Evolutionary conservation across 2,888 invertebrate genomes (phyloP), one percentile per base, ranked within the genome.

Genomic region (Anorthoa munda): DNA sequence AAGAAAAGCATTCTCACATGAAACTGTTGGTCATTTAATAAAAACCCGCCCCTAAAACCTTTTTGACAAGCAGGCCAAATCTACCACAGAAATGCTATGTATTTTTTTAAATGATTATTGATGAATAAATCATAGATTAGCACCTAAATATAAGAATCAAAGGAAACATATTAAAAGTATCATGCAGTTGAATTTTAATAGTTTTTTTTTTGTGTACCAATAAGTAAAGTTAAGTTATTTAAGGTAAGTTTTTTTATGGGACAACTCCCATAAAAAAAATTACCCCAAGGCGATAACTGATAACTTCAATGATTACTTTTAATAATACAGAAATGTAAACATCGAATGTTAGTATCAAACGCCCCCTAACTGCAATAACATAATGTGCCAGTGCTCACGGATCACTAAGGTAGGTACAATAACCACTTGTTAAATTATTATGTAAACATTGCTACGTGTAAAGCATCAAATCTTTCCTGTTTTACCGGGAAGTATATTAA

Each of bases 361-460:
- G 76, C 82, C 77, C 79, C 69, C 64, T 39, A 18, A 56, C 50
- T 45, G 12, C n/a, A 71, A 39, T 61, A 45, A 31, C 18, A 53
- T 46, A 59, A 1, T 12, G n/a, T 31, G 53, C n/a, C 45, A 76
- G 51, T 48, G 46, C 11, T 15, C 26, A 39, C 51, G 56, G 18
- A 64, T 9, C 23, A 45, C 18, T 31, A n/a, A 18, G n/a, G 12
- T 56, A 18, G n/a, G 12, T 56, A 56, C 26, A 31, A 1, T 59
- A 70, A 51, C 51, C 61, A 77, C 74, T 80, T 53, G 45, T 46
- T 64, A 58, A n/a, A 77, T 17, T 61, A 67, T 60, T 71, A 71
- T 56, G 66, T 82, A 82, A 82, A 80, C 66, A 78, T 73, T 48
- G 31, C 48, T 69, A 56, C n/a, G 69, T 81, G 59, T 60, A 67